phyloP scores from a whole-genome alignment of 2,888 invertebrate species.

The Leptinotarsa peninsularis region DNA sequence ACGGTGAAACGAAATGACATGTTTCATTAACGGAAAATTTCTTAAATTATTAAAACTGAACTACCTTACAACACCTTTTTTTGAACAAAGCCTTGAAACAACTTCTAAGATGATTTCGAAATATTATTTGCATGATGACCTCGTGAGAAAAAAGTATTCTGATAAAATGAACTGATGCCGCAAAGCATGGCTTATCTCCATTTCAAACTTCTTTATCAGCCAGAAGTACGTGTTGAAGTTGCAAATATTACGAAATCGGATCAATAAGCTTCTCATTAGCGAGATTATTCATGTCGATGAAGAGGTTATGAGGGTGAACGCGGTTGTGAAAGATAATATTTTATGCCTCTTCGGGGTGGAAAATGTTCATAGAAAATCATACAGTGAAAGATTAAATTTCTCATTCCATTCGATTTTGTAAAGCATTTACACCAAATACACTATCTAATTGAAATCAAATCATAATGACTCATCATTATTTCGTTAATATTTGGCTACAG shows the following conservation, averaged over 20 bases:
- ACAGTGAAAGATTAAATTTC: neutral
- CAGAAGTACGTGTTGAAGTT: slow-evolving; percentile 27
- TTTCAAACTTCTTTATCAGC: slow-evolving; percentile 23
- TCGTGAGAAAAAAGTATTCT: slow-evolving; percentile 6
- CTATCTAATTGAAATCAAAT: too few species aligned
- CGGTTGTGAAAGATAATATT: slow-evolving; percentile 3
- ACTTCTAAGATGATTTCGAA: neutral
- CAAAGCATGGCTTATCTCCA: slow-evolving; percentile 41
- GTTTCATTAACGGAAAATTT: too few species aligned
- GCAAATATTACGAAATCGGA: slow-evolving; percentile 13
- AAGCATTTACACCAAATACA: too few species aligned
- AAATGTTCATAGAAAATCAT: neutral
- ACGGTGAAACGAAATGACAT: too few species aligned
- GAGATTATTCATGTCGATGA: slow-evolving; percentile 21
- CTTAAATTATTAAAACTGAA: too few species aligned
- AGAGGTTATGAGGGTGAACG: slow-evolving; percentile 9
- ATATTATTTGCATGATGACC: neutral
- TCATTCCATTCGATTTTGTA: too few species aligned
- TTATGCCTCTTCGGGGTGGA: neutral
- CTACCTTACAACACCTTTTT: too few species aligned
- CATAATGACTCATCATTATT: too few species aligned
- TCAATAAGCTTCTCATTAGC: slow-evolving; percentile 27
- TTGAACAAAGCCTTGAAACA: too few species aligned
- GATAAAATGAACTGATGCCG: slow-evolving; percentile 29
- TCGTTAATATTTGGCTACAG: too few species aligned